phyloP scores from a whole-genome alignment of 2,113 vertebrate genomes.

The Myocastor coypus region DNA sequence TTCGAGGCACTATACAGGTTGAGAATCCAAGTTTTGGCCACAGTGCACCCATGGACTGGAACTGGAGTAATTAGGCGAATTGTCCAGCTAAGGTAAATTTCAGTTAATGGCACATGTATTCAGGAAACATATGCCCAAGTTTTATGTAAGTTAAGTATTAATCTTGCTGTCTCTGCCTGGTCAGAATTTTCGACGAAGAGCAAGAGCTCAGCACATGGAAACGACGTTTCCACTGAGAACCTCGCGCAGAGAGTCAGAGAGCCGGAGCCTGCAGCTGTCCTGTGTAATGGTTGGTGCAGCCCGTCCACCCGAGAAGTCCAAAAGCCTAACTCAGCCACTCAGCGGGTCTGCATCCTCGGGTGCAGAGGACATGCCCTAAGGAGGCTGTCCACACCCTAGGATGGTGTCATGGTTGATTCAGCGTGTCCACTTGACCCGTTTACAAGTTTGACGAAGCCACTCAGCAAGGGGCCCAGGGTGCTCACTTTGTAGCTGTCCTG shows the following conservation, averaged over 20 bases:
- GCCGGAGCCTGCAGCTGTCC: rapidly evolving
- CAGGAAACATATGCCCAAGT: neutral
- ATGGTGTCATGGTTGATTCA: too few relatives aligned
- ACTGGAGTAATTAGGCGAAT: neutral
- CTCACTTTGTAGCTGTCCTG: too few relatives aligned
- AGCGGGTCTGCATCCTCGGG: too few relatives aligned
- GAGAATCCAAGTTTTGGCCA: neutral
- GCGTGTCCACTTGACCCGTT: too few relatives aligned
- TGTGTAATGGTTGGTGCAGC: too few relatives aligned
- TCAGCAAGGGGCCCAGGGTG: too few relatives aligned
- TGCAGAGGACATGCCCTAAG: too few relatives aligned
- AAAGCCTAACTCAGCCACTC: too few relatives aligned
- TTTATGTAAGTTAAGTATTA: neutral
- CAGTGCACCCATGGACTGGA: neutral
- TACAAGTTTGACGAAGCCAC: too few relatives aligned
- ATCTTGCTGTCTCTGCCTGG: neutral
- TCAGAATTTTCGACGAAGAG: neutral
- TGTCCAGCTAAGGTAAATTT: neutral
- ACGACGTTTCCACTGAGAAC: neutral
- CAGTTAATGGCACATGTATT: neutral
- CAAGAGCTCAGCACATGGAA: neutral
- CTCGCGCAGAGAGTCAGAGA: neutral
- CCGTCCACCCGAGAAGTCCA: too few relatives aligned
- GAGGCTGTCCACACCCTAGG: too few relatives aligned
- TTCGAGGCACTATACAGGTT: neutral